These are phyloP conservation scores for Therioaphis trifolii DNA, from an alignment of 2,888 invertebrate genomes.

Conservation along the genomic window DNA sequence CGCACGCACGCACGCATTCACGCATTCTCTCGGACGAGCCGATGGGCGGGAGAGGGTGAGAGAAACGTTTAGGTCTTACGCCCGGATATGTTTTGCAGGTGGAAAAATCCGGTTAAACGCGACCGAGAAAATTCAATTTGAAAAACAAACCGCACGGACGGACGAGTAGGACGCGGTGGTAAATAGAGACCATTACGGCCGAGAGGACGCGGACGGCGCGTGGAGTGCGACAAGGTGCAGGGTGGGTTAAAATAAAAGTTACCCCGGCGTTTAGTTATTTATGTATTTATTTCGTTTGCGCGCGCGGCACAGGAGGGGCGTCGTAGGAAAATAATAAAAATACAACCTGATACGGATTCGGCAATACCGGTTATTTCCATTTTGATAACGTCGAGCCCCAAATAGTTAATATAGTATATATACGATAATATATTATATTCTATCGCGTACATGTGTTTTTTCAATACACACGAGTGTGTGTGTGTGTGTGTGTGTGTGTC, in stretches of 20 bases:
- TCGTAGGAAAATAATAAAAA: constrained; percentile 5
- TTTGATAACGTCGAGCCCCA: background rate
- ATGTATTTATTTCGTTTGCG: constrained; percentile 33
- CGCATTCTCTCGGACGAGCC: background rate
- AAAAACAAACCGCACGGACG: background rate
- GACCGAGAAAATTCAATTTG: constrained; percentile 27
- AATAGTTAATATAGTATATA: background rate
- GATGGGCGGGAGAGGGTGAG: too few species aligned
- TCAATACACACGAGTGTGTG: too few species aligned
- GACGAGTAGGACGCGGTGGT: too few species aligned
- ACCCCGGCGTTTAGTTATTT: constrained; percentile 27
- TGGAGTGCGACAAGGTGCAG: too few species aligned
- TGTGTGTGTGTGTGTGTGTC: too few species aligned
- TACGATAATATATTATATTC: background rate
- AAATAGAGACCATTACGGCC: constrained; percentile 8
- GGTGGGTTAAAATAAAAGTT: constrained; percentile 51
- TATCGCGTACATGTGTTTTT: too few species aligned
- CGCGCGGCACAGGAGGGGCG: too few species aligned
- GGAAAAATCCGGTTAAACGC: constrained; percentile 40
- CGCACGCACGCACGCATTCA: background rate
- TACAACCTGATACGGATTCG: background rate
- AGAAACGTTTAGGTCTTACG: background rate
- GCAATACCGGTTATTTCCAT: background rate
- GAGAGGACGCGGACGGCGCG: background rate
- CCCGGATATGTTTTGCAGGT: constrained; percentile 11